These are phyloP conservation scores for Rhabdophis nuchalis DNA, from an alignment of 2,797 vertebrate species.

Conservation along the genomic window DNA sequence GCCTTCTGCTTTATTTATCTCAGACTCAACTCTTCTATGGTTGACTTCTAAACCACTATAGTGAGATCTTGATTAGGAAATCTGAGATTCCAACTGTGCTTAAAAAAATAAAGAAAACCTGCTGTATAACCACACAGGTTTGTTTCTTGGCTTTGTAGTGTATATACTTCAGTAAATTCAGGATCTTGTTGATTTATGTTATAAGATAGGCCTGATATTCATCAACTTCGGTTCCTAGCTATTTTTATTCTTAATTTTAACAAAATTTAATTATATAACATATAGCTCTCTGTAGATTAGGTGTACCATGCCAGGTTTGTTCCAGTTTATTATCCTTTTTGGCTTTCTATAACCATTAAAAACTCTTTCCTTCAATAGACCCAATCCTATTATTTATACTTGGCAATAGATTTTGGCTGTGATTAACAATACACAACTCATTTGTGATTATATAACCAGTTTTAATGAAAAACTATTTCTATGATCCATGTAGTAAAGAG, in stretches of 20 bases:
- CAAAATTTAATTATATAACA: not conserved
- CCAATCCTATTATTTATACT: not conserved
- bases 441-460: not conserved
- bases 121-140: not conserved
- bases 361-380: slow-evolving; percentile 3
- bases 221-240: not conserved
- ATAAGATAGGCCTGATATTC: not conserved
- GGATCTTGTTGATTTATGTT: not conserved
- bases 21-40: not conserved
- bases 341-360: slow-evolving; percentile 7
- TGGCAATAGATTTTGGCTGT: not conserved
- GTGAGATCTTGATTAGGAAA: not conserved
- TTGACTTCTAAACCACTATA: not conserved
- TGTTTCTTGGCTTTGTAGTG: not conserved
- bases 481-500: not conserved
- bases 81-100: not conserved
- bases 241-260: not conserved
- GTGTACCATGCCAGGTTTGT: not conserved
- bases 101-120: not conserved
- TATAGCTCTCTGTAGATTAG: not conserved
- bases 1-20: slow-evolving; percentile 18
- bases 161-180: not conserved
- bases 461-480: slow-evolving; percentile 14
- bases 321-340: not conserved
- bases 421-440: not conserved